Base-by-base conservation (phyloP, 92 coral and sea anemone species). In the Palythoa heliodiscus region DNA sequence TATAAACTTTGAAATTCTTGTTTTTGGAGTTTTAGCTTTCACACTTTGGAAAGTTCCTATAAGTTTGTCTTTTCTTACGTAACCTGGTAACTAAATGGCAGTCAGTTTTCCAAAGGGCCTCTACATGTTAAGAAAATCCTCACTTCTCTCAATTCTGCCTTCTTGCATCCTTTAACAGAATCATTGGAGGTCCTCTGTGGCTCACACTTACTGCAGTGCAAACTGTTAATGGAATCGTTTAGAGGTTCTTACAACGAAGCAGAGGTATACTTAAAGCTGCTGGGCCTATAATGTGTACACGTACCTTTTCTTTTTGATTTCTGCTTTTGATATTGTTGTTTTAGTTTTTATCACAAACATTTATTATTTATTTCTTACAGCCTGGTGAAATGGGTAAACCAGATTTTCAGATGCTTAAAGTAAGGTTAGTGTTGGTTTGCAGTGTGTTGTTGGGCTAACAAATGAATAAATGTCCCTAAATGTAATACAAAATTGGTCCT, bases 121-220 rank as follows among this genome's bases (percentile, higher is more conserved):
- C 35, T 29, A 29, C 35, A 29, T 29, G 35, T 29, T 29, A 29
- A 29, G 35, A 29, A 29, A 29, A 29, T 29, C 1, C 35, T 29
- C 35, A 29, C 35, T 29, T 29, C 35, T 29, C 35, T 29, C 35
- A 29, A 29, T 29, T 29, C 35, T 29, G 53, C 10, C 63, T 14
- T 22, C 17, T 50, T 16, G n/a, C 53, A 19, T 53, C 39, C 57
- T 0, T 7, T 80, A 43, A 66, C 84, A 80, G 84, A 80, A 19
- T 80, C 75, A 8, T 10, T 80, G 73, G 73, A 80, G 84, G 29
- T 61, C 35, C 40, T 82, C 11, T 69, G 76, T 37, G 47, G 87
- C 11, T 76, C 89, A 22, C 92, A 89, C 83, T 67, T 89, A 48
- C 84, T 89, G 60, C 92, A 89, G 75, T 86, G 87, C 77, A 82